These are phyloP conservation scores for Telmatochromis sp. DNA, from an alignment of 2,113 vertebrate species.

Conservation along the genomic window DNA sequence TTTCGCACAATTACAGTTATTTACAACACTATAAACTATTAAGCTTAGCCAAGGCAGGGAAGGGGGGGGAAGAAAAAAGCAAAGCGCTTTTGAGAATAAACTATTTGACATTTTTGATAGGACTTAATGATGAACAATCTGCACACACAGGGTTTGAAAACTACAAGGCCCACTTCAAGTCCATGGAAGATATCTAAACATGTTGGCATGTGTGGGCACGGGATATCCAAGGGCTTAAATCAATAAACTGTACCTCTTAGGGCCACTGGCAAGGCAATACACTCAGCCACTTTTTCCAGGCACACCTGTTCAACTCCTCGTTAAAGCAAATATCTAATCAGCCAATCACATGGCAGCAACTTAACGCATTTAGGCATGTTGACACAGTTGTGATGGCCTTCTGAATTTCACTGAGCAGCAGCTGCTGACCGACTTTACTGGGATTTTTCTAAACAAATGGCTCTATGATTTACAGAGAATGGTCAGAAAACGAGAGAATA, in stretches of 20 bases:
- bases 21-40: neutral
- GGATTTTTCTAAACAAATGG: neutral
- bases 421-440: neutral
- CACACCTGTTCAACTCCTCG: neutral
- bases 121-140: neutral
- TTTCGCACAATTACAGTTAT: neutral
- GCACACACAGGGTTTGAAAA: neutral
- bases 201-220: neutral
- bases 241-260: neutral
- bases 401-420: neutral
- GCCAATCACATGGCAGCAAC: neutral
- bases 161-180: neutral
- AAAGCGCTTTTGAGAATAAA: neutral
- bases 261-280: neutral
- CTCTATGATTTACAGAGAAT: neutral
- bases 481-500: neutral
- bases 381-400: neutral
- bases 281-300: neutral
- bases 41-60: neutral
- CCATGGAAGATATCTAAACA: neutral
- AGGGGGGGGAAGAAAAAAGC: accelerated
- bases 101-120: neutral
- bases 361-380: neutral
- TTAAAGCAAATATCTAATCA: neutral
- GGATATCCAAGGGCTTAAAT: neutral